Percentiles rank a stretch among this genome's conserved stretches.
phyloP scores from a whole-genome alignment of 2,888 invertebrate species.

The Coelinius sp. region DNA sequence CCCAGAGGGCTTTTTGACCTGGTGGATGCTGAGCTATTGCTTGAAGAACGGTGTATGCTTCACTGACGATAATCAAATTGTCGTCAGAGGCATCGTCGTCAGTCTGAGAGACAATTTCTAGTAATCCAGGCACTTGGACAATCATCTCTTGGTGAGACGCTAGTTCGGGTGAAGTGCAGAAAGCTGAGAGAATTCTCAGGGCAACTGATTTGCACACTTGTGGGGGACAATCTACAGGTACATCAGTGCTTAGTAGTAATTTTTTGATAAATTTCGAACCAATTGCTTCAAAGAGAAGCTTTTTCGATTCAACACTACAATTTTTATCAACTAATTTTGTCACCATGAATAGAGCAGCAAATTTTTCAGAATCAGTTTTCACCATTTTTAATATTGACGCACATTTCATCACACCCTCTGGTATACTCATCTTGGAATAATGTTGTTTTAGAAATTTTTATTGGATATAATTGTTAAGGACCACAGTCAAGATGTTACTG shows the following conservation, averaged over 20 bases:
- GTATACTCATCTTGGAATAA: slow-evolving; percentile 73
- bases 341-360: slow-evolving; percentile 92
- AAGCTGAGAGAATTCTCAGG: slow-evolving; percentile 87
- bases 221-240: slow-evolving; percentile 90
- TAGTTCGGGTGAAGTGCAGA: slow-evolving; percentile 85
- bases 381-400: slow-evolving; percentile 84
- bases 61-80: slow-evolving; percentile 87
- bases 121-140: slow-evolving; percentile 84
- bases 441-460: too few relatives aligned
- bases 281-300: slow-evolving; percentile 88
- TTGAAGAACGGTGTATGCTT: slow-evolving; percentile 87
- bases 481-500: slow-evolving; percentile 54
- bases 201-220: slow-evolving; percentile 93
- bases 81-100: slow-evolving; percentile 90
- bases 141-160: slow-evolving; percentile 88
- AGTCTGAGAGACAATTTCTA: slow-evolving; percentile 87
- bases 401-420: slow-evolving; percentile 89
- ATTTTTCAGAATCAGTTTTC: slow-evolving; percentile 90
- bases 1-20: slow-evolving; percentile 85
- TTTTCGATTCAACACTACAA: slow-evolving; percentile 81
- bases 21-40: slow-evolving; percentile 84
- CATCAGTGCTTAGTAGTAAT: slow-evolving; percentile 81
- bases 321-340: slow-evolving; percentile 91
- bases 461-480: slow-evolving; percentile 37
- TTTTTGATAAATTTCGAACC: slow-evolving; percentile 90